Evolutionary conservation across 2,888 invertebrate species (phyloP), one percentile per base, ranked within the genome.

Genomic region (Exocentrus adspersus): DNA sequence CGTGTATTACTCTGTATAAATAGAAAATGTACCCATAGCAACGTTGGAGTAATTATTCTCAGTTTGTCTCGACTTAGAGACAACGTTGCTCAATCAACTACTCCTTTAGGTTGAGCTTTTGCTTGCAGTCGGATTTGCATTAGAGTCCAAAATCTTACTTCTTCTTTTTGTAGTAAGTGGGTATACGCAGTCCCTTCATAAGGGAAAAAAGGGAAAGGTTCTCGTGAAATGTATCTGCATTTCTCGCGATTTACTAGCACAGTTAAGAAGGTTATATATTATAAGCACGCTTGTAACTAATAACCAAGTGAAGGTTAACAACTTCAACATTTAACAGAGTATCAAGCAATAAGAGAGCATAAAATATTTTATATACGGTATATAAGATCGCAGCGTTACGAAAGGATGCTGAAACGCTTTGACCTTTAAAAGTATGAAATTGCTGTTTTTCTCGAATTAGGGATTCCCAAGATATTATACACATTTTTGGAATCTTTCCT

Each of bases 291-390:
- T 12, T 37, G 41, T 53, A 41, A n/a, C n/a, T n/a, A n/a, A 53
- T 53, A 30, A 19, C 17, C 5, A 14, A 20, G 41, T 20, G 53
- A 53, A 53, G 53, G 53, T 41, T 53, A 53, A 19, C 53, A 53
- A 53, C 53, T 53, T 53, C 42, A 41, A 21, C 19, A 51, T 53
- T 53, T 53, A 53, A 37, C 41, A 53, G 37, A 53, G 20, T 53
- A 20, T 53, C 41, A 41, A 41, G 53, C 20, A 30, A 50, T 30
- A 30, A 53, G 53, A 53, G 52, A 53, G 41, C 41, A 12, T 41
- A 20, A 50, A 14, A 53, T 12, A 21, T 30, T 37, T 53, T 53
- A 21, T 30, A 53, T 7, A 37, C 24, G 7, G n/a, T 37, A 41
- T 52, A 46, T 7, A 48, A 14, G 10, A 28, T 28, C 21, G n/a